Evolutionary conservation across 2,113 vertebrate species (phyloP).

Genomic region (Toxotes jaculatrix): DNA sequence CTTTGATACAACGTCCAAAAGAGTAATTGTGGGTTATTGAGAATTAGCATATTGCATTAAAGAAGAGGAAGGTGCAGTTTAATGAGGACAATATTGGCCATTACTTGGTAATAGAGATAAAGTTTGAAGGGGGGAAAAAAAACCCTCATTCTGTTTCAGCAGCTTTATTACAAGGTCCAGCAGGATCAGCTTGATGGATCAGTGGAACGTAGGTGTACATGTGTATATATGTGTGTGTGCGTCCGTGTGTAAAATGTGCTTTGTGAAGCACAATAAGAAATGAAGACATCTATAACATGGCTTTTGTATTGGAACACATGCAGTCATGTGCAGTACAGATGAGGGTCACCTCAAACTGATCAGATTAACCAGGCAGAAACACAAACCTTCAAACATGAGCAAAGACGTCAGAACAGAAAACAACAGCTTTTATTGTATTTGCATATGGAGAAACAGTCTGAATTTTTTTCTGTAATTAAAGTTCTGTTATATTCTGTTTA

Average conservation of each 20-base stretch:
- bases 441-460: neutral
- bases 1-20: neutral
- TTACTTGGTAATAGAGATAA: neutral
- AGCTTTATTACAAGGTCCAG: neutral
- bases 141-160: neutral
- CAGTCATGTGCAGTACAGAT: neutral
- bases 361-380: neutral
- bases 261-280: neutral
- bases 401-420: neutral
- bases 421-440: neutral
- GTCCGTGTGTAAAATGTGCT: neutral
- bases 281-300: neutral
- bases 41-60: conserved; percentile 14
- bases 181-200: neutral
- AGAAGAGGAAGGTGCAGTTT: neutral
- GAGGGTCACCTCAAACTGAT: conserved; percentile 12
- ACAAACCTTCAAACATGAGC: neutral
- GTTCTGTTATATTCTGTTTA: neutral
- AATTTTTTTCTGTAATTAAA: neutral
- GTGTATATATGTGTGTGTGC: neutral
- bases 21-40: conserved; percentile 15
- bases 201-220: neutral
- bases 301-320: neutral
- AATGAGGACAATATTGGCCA: neutral
- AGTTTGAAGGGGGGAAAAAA: neutral